Evolutionary conservation across 1,140 invertebrate species (phyloP).

Genomic region (Habropoda laboriosa): DNA sequence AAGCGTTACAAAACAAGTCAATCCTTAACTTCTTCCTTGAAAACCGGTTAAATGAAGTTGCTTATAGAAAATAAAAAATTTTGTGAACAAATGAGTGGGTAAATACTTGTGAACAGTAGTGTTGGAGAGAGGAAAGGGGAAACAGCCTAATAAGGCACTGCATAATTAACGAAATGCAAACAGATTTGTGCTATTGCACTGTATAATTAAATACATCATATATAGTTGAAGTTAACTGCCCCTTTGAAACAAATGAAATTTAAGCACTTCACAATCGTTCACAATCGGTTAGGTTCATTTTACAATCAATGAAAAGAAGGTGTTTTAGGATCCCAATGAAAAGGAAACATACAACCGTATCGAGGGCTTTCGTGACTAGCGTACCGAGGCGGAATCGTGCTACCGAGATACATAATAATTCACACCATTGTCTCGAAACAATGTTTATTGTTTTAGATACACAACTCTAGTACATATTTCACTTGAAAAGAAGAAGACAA

Average conservation of each 20-base stretch:
- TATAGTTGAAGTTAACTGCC: too few species aligned
- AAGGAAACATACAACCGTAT: slow-evolving; percentile 43
- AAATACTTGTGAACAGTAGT: too few species aligned
- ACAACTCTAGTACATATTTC: slow-evolving; percentile 34
- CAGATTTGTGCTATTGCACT: background rate
- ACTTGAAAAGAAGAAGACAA: background rate
- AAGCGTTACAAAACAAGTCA: too few species aligned
- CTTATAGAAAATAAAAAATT: too few species aligned
- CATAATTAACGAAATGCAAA: background rate
- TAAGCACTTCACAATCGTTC: too few species aligned
- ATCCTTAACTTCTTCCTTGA: too few species aligned
- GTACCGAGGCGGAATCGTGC: slow-evolving; percentile 45
- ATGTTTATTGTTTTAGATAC: slow-evolving; percentile 69
- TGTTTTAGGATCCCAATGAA: slow-evolving; percentile 31
- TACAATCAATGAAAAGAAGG: slow-evolving; percentile 32
- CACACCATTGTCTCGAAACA: slow-evolving; percentile 69
- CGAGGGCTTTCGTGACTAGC: slow-evolving; percentile 51
- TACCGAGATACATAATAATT: slow-evolving; percentile 67
- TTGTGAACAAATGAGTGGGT: too few species aligned
- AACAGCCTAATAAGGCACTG: background rate
- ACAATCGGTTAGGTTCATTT: too few species aligned
- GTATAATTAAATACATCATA: too few species aligned
- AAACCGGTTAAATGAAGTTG: too few species aligned
- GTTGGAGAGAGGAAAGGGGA: background rate
- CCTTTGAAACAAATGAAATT: too few species aligned